Evolutionary conservation across 2,113 vertebrate genomes (phyloP).

Genomic region (Equus przewalskii): DNA sequence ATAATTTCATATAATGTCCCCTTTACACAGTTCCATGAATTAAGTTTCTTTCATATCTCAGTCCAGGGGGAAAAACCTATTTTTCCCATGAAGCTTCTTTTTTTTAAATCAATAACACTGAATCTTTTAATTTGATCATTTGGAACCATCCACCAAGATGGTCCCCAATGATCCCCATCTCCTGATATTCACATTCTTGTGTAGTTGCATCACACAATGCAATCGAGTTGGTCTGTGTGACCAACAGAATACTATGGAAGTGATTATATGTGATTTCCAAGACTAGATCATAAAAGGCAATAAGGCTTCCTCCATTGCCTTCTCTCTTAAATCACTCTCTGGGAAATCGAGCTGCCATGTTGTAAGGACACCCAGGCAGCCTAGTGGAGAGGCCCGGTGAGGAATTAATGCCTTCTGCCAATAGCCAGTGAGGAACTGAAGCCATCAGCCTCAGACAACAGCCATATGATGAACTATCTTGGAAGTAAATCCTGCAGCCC

Average conservation of each 20-base stretch:
- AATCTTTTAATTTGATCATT: background rate
- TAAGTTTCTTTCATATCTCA: constrained; percentile 14
- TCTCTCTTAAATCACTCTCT: background rate
- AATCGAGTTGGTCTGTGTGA: background rate
- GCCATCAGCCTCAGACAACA: background rate
- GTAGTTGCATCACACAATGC: background rate
- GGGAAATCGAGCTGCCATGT: background rate
- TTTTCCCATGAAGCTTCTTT: background rate
- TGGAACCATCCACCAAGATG: background rate
- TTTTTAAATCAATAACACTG: background rate
- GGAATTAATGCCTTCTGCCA: background rate
- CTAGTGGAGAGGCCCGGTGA: background rate
- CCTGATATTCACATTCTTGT: background rate
- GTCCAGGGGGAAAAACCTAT: background rate
- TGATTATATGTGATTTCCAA: background rate
- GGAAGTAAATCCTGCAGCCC: background rate
- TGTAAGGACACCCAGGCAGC: background rate
- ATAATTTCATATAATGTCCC: background rate
- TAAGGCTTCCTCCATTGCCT: background rate
- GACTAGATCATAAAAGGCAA: background rate
- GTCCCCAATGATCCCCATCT: background rate
- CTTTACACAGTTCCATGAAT: background rate
- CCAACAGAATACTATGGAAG: background rate
- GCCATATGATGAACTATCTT: background rate
- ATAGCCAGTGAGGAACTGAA: background rate